Percentiles rank a stretch among this genome's conserved stretches.
Conservation (phyloP, 2,113 vertebrate genomes). For the Etheostoma spectabile region DNA sequence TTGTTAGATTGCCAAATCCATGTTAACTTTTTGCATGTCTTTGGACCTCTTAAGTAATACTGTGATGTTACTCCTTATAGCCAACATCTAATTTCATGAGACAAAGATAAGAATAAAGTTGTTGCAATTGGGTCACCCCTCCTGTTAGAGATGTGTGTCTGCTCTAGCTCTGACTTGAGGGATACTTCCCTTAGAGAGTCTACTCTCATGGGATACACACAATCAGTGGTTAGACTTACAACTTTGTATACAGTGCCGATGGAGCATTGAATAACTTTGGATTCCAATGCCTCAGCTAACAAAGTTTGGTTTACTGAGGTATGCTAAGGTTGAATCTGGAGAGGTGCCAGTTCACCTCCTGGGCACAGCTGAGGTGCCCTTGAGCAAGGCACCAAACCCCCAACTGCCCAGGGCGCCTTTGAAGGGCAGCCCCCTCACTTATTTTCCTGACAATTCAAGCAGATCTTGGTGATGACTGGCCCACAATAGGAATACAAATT, state of each 20-base stretch:
- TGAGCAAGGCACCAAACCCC: too few species aligned
- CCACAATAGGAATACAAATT: too few species aligned
- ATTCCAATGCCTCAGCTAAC: not conserved
- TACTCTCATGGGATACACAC: too few species aligned
- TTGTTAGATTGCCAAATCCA: too few species aligned
- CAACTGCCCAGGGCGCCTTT: too few species aligned
- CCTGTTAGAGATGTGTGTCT: constrained; percentile 1
- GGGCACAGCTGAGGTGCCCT: too few species aligned
- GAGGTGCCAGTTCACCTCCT: too few species aligned
- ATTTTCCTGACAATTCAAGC: too few species aligned
- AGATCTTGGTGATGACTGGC: too few species aligned
- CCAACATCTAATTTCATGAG: constrained; percentile 8
- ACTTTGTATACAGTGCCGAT: not conserved
- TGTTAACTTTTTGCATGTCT: not conserved
- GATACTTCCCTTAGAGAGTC: constrained; percentile 26
- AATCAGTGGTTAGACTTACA: not conserved
- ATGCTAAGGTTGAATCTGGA: too few species aligned
- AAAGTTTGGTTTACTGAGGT: not conserved
- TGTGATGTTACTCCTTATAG: not conserved
- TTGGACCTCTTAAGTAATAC: not conserved
- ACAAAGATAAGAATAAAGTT: constrained; percentile 17
- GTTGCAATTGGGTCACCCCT: constrained; percentile 42
- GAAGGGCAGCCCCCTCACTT: too few species aligned
- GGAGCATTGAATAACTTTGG: not conserved
- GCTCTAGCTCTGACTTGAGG: constrained; percentile 30